Evolutionary conservation across 2,797 vertebrate genomes (phyloP).

Genomic region (Smutsia gigantea): DNA sequence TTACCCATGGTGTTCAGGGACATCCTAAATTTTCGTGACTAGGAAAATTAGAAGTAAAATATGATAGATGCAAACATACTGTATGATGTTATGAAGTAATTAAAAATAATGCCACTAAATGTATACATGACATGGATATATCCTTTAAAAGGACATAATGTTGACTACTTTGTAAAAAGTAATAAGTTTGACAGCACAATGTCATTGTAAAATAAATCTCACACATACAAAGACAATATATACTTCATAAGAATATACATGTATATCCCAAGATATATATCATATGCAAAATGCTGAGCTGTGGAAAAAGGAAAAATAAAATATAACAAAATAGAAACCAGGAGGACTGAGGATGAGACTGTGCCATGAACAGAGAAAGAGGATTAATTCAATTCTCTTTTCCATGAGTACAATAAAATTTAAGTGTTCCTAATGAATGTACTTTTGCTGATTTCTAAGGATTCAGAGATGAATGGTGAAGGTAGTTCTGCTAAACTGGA

Average conservation of each 20-base stretch:
- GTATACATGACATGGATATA: not conserved
- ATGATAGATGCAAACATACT: not conserved
- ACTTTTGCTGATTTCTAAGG: conserved; percentile 12
- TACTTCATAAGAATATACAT: not conserved
- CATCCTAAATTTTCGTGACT: not conserved
- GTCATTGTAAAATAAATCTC: not conserved
- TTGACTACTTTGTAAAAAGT: not conserved
- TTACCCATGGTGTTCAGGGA: not conserved
- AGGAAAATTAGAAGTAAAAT: not conserved
- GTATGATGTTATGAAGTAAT: not conserved
- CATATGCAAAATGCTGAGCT: not conserved
- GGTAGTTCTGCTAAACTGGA: not conserved
- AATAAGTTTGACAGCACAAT: not conserved
- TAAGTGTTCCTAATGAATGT: conserved; percentile 28
- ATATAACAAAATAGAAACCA: not conserved
- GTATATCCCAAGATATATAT: not conserved
- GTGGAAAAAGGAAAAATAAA: conserved; percentile 2
- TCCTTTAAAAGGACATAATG: not conserved
- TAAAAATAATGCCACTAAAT: not conserved
- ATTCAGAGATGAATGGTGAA: not conserved
- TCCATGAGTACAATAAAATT: not conserved
- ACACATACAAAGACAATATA: not conserved
- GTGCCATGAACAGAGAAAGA: not conserved
- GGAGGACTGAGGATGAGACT: not conserved
- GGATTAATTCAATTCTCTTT: not conserved